Evolutionary conservation across 2,797 vertebrate species (phyloP), one percentile per base, ranked within the genome.

Genomic region (Phrynocephalus vlangalii): DNA sequence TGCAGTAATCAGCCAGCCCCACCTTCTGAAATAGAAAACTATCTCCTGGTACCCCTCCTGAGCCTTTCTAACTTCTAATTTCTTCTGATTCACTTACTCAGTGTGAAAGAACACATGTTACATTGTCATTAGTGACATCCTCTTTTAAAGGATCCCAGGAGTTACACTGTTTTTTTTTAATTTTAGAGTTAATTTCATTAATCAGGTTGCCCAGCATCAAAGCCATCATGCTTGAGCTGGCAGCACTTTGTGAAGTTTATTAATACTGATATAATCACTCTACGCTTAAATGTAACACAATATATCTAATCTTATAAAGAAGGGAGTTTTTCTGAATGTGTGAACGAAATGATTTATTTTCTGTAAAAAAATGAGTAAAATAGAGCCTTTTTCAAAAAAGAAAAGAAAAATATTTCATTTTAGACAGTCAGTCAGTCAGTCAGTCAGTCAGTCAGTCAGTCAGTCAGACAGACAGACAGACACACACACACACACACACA

Each of bases 111-210:
- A 94, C 83, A 10, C 7, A 70, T 77, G 72, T 63, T 91, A 72
- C 28, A 90, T 93, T 81, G 70, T 94, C 91, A 94, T 94, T 93
- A 95, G 83, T 89, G 91, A 96, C 95, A 95, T 93, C 86, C 87
- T 95, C 60, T 96, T 96, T 96, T 93, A 94, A 81, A 95, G 90
- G 87, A 91, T 94, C 96, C 88, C 93, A 93, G 95, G 95, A 95
- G 94, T 94, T 92, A 96, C 95, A 96, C 95, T 96, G 18, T 95
- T 93, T 33, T 44, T 38, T 56, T 56, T 56, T 56, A 56, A 56
- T 10, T 9, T 56, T 56, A 94, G 90, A 90, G 96, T 95, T 94
- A 94, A 93, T 95, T 96, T 96, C 96, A 96, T 96, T 95, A 94
- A 87, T 91, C 85, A 93, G 76, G 78, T 94, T 96, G 79, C 80